phyloP scores from a whole-genome alignment of 1,140 invertebrate genomes.

The Brachionus koreanus region DNA sequence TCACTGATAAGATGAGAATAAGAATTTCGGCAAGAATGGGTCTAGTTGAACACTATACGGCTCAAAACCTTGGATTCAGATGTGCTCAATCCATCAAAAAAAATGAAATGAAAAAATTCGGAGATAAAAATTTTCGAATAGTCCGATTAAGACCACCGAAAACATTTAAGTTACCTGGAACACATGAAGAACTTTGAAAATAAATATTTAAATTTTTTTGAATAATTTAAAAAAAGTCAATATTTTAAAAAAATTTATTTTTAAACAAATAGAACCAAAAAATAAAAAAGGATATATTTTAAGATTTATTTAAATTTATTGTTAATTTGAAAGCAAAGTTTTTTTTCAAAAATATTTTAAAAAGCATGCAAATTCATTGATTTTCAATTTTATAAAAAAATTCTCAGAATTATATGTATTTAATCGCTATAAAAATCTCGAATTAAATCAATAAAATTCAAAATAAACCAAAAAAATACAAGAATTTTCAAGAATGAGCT shows the following conservation, averaged over 20 bases:
- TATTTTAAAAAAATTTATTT: background rate
- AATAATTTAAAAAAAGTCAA: background rate
- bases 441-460: no score
- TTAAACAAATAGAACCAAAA: no score
- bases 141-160: constrained; percentile 21
- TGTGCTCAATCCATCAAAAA: constrained; percentile 45
- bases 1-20: constrained; percentile 39
- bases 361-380: no score
- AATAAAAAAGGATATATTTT: no score
- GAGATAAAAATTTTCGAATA: background rate
- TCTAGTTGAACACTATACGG: constrained; percentile 44
- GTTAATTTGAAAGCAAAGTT: no score
- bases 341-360: no score
- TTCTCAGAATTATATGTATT: no score
- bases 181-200: background rate
- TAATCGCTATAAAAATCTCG: no score
- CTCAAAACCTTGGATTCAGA: constrained; percentile 48
- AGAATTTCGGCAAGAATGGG: constrained; percentile 44
- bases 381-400: no score
- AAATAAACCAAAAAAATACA: no score
- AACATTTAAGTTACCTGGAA: background rate
- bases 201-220: background rate
- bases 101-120: background rate
- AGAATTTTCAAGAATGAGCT: no score
- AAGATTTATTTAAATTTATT: no score